Evolutionary conservation across 2,888 invertebrate species (phyloP), one percentile per base, ranked within the genome.

Genomic region (Pristionchus japonicus): DNA sequence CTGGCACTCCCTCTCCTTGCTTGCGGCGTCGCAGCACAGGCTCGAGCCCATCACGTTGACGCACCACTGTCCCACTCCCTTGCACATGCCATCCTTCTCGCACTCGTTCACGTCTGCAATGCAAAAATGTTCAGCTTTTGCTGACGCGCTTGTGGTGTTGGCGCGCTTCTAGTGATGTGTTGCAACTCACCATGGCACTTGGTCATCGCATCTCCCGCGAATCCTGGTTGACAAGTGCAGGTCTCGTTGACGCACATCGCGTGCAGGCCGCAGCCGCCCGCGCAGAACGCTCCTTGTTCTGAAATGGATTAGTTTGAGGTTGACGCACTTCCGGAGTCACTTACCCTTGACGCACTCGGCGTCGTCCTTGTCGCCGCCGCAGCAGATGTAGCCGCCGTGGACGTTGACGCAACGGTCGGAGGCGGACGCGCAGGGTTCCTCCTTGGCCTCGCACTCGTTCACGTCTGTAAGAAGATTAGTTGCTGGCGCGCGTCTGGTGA

Each of bases 221-320:
- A 98, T 94, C 97, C 97, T 91, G 97, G 96, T 94, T 96, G 96
- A 95, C 98, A 98, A 89, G 96, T 96, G 95, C 98, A 98, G 93
- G 96, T 92, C 61, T 90, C 88, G 88, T 93, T 92, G 67, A 88
- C 88, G 89, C 93, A 93, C 40, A 91, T 88, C 27, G 93, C 93
- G 85, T 93, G 90, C 86, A 89, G 89, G n/a, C 93, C 93, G 87
- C 93, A 93, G 27, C 93, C 92, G 23, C 92, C 93, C 31, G 92
- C 87, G 89, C 93, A 93, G 89, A 90, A 93, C 13, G 91, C 93
- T 15, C 93, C 93, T 89, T 93, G 89, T 20, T 93, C 93, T 93
- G 88, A 57, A 92, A 90, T 43, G 52, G 27, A 1, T 6, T 20
- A n/a, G 27, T 52, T 52, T 40, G 7, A 40, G 57, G 20, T 34